phyloP scores from a whole-genome alignment of 2,888 invertebrate genomes.

The Platycheirus albimanus region DNA sequence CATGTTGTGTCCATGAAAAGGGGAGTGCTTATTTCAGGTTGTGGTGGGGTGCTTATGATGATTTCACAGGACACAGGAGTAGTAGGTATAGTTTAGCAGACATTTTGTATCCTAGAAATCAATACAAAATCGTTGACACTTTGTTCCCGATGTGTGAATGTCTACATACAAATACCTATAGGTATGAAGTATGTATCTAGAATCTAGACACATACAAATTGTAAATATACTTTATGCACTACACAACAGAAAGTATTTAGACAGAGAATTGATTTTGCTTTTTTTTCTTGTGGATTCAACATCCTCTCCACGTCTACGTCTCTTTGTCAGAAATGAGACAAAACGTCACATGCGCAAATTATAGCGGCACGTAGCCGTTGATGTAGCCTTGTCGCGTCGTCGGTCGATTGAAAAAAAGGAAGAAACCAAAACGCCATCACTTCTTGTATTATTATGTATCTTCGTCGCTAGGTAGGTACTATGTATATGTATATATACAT shows the following conservation, averaged over 20 bases:
- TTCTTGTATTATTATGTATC: conserved; percentile 3
- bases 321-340: not conserved
- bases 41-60: too few species aligned
- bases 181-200: not conserved
- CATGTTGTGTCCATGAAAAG: too few species aligned
- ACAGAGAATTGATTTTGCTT: conserved; percentile 12
- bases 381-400: too few species aligned
- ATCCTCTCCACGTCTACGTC: not conserved
- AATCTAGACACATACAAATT: not conserved
- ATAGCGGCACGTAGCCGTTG: conserved; percentile 4
- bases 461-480: too few species aligned
- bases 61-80: too few species aligned
- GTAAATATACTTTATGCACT: too few species aligned
- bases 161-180: not conserved
- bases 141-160: not conserved
- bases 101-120: not conserved
- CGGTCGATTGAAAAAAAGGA: conserved; percentile 6
- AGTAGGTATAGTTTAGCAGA: not conserved
- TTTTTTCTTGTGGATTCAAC: not conserved
- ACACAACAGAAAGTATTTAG: too few species aligned
- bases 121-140: not conserved
- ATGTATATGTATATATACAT: not conserved
- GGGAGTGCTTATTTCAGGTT: too few species aligned
- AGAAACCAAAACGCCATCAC: conserved; percentile 29
- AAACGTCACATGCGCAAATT: conserved; percentile 55